Base-by-base conservation (phyloP, 1,140 invertebrate species). In the Ectropis grisescens region DNA sequence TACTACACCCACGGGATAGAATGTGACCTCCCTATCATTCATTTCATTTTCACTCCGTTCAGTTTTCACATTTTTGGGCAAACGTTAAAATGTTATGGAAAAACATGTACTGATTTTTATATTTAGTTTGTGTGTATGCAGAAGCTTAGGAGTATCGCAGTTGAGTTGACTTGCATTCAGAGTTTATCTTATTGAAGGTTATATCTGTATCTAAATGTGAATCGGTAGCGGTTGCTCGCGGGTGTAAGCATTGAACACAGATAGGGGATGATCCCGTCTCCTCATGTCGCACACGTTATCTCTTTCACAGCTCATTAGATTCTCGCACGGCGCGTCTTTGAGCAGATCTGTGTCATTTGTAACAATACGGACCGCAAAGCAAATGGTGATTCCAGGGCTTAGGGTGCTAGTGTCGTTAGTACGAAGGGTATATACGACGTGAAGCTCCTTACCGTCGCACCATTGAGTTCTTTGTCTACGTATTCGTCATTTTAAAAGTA, bases 231-330 rank as follows among this genome's bases (percentile, higher is more conserved):
- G 47, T 47, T 37, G 25, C 35, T 49, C 44, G 35, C 45, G 44
- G 52, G 54, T 58, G 45, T 58, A 57, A 64, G 55, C 55, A 56
- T 57, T 65, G 37, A 44, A 37, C 53, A 57, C 46, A 67, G 66
- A 76, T 76, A 69, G 52, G 50, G 62, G 57, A 58, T 60, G 58
- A 75, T 70, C 58, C 60, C 57, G 58, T 60, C 60, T 58, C 49
- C 53, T 61, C 47, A 43, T 64, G 59, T 54, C 47, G 56, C 53
- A 46, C 62, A 67, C 69, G 66, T 81, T 82, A 82, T 82, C 80
- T 74, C 33, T 52, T 83, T 82, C 67, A 81, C 80, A 75, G 74
- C 67, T 83, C 80, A 83, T 83, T 83, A 82, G 67, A 56, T 64
- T 55, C 37, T n/a, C 53, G 59, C 58, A 60, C 60, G 55, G 59